Conservation (phyloP, 2,797 vertebrate genomes). For the Jordanella pulchra region DNA sequence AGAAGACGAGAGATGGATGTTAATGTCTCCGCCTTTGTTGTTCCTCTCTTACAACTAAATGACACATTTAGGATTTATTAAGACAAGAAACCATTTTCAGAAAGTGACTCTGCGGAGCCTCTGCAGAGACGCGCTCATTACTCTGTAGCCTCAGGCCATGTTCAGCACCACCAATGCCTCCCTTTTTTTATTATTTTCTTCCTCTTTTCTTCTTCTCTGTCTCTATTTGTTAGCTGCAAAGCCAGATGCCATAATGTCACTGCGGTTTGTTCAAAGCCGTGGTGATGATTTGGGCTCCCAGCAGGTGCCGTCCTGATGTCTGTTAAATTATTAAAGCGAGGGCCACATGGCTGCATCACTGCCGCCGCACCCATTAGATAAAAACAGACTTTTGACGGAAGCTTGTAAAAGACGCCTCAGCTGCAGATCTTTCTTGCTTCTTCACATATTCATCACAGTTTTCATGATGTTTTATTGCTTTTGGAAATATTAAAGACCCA, state of each 20-base stretch:
- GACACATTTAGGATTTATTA: slow-evolving; percentile 99
- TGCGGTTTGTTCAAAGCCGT: slow-evolving; percentile 90
- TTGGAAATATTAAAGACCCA: slow-evolving; percentile 68
- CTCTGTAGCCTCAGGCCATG: slow-evolving; percentile 90
- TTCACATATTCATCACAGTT: slow-evolving; percentile 72
- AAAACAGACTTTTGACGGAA: slow-evolving; percentile 86
- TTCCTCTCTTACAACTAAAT: slow-evolving; percentile 88
- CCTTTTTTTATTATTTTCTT: slow-evolving; percentile 61
- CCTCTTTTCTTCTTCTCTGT: slow-evolving; percentile 35
- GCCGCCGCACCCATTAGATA: slow-evolving; percentile 85
- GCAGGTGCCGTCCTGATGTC: slow-evolving; percentile 91
- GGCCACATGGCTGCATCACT: slow-evolving; percentile 87
- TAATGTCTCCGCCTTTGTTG: slow-evolving; percentile 88
- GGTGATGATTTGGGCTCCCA: slow-evolving; percentile 90
- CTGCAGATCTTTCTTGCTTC: slow-evolving; percentile 51
- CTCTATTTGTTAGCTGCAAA: slow-evolving; percentile 85
- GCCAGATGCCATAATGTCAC: slow-evolving; percentile 88
- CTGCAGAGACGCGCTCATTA: slow-evolving; percentile 97
- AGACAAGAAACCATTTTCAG: slow-evolving; percentile 98
- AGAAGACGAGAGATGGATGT: slow-evolving; percentile 7
- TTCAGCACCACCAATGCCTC: slow-evolving; percentile 86
- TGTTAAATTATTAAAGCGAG: slow-evolving; percentile 95
- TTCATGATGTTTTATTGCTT: slow-evolving; percentile 30
- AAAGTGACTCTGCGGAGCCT: slow-evolving; percentile 88
- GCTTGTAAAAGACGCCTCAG: slow-evolving; percentile 76